Conservation (phyloP, 2,797 vertebrate species). For the Clarias pachynema region DNA sequence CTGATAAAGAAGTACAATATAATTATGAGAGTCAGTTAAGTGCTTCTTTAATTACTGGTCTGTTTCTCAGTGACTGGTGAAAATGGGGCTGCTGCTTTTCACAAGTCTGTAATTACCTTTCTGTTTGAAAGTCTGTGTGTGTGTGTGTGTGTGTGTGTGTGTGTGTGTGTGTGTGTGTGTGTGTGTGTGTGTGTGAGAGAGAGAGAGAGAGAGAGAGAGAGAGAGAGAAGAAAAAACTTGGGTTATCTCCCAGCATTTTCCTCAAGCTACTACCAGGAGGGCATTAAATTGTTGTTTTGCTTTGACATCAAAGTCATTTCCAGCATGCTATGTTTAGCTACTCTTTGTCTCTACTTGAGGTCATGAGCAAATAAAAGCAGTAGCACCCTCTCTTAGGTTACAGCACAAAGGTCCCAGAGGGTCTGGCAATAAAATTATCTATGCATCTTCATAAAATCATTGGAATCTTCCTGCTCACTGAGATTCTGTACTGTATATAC, state of each 20-base stretch:
- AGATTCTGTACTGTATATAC: not conserved
- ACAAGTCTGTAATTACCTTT: constrained; percentile 57
- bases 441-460: not conserved
- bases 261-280: constrained; percentile 45
- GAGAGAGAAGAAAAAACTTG: constrained; percentile 29
- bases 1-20: constrained; percentile 42
- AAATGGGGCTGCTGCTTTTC: constrained; percentile 48
- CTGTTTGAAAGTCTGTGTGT: constrained; percentile 19
- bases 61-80: constrained; percentile 48
- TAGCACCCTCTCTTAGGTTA: constrained; percentile 60
- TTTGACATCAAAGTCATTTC: constrained; percentile 56
- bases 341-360: constrained; percentile 39
- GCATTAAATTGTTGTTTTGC: constrained; percentile 56
- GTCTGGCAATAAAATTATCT: not conserved
- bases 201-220: too few species aligned
- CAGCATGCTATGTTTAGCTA: constrained; percentile 46
- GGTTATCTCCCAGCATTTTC: constrained; percentile 35
- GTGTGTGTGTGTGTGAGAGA: too few species aligned
- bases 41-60: constrained; percentile 55
- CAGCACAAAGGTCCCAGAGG: constrained; percentile 48
- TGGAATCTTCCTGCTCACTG: not conserved
- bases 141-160: too few species aligned
- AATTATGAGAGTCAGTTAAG: constrained; percentile 49
- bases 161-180: too few species aligned
- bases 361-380: constrained; percentile 40